Percentiles rank a stretch among this genome's conserved stretches.
phyloP scores from a whole-genome alignment of 2,888 invertebrate species.

The Allophyes oxyacanthae region DNA sequence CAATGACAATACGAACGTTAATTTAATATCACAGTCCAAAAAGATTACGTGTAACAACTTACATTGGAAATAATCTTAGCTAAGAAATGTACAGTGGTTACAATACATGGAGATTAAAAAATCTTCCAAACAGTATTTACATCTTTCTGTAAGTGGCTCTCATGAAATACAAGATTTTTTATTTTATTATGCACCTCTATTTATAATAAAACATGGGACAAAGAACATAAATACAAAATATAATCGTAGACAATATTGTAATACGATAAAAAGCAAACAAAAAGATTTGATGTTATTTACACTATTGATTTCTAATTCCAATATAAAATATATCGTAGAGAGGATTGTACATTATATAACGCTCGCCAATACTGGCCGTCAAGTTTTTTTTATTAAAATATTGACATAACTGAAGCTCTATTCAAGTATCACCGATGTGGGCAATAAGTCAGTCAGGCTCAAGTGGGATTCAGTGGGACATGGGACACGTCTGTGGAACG shows the following conservation, averaged over 20 bases:
- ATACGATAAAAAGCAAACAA: no score
- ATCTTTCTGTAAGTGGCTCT: conserved; percentile 35
- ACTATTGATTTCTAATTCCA: no score
- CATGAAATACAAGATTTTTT: conserved; percentile 18
- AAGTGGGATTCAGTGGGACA: conserved; percentile 46
- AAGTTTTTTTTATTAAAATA: neutral
- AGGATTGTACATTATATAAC: no score
- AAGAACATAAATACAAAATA: no score
- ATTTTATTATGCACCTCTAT: no score
- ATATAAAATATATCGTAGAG: no score
- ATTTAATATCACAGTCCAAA: conserved; percentile 86
- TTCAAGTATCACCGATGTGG: conserved; percentile 44
- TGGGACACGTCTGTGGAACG: conserved; percentile 43
- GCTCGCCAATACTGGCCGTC: no score
- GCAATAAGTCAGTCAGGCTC: conserved; percentile 46
- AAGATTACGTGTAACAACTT: conserved; percentile 69
- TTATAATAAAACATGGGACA: no score
- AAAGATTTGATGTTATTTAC: no score
- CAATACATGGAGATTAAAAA: conserved; percentile 43
- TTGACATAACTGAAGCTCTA: conserved; percentile 33
- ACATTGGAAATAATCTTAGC: conserved; percentile 52
- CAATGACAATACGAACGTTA: conserved; percentile 79
- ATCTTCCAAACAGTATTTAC: conserved; percentile 53
- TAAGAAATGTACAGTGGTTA: conserved; percentile 59
- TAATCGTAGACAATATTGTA: no score